Base-by-base conservation (phyloP, 2,797 vertebrate species). In the Gambusia yucatana region DNA sequence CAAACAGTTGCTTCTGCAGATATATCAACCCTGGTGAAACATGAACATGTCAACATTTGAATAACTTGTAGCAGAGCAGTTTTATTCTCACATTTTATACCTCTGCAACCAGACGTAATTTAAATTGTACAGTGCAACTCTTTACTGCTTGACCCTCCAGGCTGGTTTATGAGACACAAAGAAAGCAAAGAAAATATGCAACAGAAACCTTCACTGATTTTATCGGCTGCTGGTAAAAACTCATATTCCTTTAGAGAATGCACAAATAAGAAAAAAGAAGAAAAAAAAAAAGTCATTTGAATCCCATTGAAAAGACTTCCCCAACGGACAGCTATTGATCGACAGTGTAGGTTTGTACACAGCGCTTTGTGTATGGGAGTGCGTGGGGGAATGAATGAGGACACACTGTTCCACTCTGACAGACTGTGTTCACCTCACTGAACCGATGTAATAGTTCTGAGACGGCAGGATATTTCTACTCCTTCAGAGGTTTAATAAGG, bases 361-460 rank as follows among this genome's bases (percentile, higher is more conserved):
- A 28, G 76, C 16, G 72, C 43, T 79, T n/a, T 55, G 71, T 69
- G 52, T 47, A 20, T 75, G 84, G 65, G 36, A 72, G 84, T 79
- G 84, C 78, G 76, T 77, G 75, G 20, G 33, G 67, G 77, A 52
- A 25, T 30, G 43, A 79, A 72, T 0, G 13, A 80, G 87, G 55
- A 86, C 84, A 89, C 52, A 72, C 82, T 89, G 86, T 84, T 82
- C 85, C 78, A 77, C 79, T 81, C 76, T 47, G 77, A 48, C 77
- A 63, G 82, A 76, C n/a, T 81, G 79, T 46, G 82, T 84, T 88
- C 80, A 78, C 65, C 76, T 76, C 48, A 55, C 70, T 73, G 69
- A 80, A 87, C 82, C 78, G 75, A 84, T 82, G 77, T 83, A 90
- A 86, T 75, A 82, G 80, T 90, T 87, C 75, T 87, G 82, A 72